Base-by-base conservation (phyloP, 2,888 invertebrate genomes). In the Drosophila rubida region DNA sequence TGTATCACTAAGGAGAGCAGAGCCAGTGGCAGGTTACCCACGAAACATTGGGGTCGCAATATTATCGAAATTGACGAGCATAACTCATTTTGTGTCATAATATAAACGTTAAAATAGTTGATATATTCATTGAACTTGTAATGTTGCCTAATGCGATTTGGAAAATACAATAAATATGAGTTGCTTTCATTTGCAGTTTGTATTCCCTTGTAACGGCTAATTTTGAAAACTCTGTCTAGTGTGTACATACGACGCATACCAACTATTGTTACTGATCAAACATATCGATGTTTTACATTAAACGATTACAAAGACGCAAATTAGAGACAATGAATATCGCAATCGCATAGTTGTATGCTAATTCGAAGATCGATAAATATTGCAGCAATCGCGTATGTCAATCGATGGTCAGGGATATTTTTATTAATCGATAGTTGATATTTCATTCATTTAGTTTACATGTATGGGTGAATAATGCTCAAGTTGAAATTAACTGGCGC, bases 401-500 rank as follows among this genome's bases (percentile, higher is more conserved):
- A 30, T 27, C 7, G 25, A 6, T 2, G 2, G 6, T 25, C 6
- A 6, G 25, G 13, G 6, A 2, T 1, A 2, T 35, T 13, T 5
- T 37, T 7, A 14, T 37, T 37, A 14, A 11, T 37, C 35, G 35
- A 35, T 35, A 35, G 35, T 35, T 13, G 7, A 35, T 7, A 35
- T 14, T 35, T 35, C 35, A 37, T 2, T 14, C n/a, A 7, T 37
- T 30, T 11, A 14, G 6, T 13, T 2, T 25, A 27, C 14, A 14
- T 22, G 49, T 50, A 13, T n/a, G n/a, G 8, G 39, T 51, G 8
- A 1, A 11, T 3, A 41, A 16, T 13, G 51, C 27, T 8, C 42
- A 30, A 54, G 54, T 75, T 75, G 70, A 73, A 75, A 48, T 41
- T 53, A 53, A 59, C 59, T 75, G 73, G 71, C 76, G 76, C 55